These are phyloP conservation scores for Bujurquina vittata DNA, from an alignment of 2,113 vertebrate genomes.

Conservation along the genomic window DNA sequence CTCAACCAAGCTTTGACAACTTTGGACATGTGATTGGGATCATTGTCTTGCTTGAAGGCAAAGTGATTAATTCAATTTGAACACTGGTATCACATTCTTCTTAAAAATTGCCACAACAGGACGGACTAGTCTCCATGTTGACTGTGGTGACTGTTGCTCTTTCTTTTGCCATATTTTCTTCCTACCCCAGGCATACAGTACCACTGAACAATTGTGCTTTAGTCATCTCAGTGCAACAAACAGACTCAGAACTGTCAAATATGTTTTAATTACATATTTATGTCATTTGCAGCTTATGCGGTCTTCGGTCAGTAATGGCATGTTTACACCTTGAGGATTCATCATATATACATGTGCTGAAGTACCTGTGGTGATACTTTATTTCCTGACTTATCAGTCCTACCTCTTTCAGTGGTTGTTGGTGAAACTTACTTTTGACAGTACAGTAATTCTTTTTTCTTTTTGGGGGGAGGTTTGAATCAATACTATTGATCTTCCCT, in stretches of 20 bases:
- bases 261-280: too few relatives aligned
- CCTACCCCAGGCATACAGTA: not conserved
- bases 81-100: not conserved
- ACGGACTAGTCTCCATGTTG: not conserved
- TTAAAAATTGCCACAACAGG: not conserved
- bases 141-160: not conserved
- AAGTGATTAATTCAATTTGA: not conserved
- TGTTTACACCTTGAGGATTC: not conserved
- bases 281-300: not conserved
- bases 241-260: not conserved
- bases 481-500: constrained; percentile 50
- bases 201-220: not conserved
- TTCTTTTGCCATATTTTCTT: not conserved
- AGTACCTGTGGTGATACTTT: not conserved
- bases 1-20: not conserved
- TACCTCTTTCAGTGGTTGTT: not conserved
- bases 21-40: not conserved
- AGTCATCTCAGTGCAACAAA: not conserved
- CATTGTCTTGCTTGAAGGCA: not conserved
- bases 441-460: not conserved
- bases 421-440: not conserved
- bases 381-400: not conserved
- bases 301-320: not conserved
- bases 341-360: not conserved
- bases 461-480: not conserved